Base-by-base conservation (phyloP, 2,888 invertebrate species). In the Aporophyla nigra region DNA sequence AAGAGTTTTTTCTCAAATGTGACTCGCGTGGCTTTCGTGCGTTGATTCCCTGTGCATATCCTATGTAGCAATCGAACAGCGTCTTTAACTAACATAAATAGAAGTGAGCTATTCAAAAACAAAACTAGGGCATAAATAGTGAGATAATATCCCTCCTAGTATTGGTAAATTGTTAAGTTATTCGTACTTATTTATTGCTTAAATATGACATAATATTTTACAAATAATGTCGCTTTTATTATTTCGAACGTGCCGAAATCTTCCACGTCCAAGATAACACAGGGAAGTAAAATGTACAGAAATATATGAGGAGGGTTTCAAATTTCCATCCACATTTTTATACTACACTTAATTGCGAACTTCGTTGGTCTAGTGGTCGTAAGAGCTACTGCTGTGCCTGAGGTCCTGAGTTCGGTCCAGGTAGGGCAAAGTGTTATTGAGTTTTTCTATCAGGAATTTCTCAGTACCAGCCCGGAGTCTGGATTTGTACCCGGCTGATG, bases 111-210 rank as follows among this genome's bases (percentile, higher is more conserved):
- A 54, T 46, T 63, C 16, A 21, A 16, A 33, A 14, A 5, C 5
- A 61, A 76, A 53, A 33, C 33, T 65, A 58, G 19, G 40, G 14
- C 9, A 75, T 14, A n/a, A 46, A n/a, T 58, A 67, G 49, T 46
- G 56, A 56, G n/a, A 56, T 16, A 56, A 56, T 46, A 46, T 51
- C 61, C 46, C 46, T 67, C 66, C 61, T 67, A 46, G 46, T 65
- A 53, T 65, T n/a, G 76, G 14, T 78, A 61, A 72, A 63, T 72
- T 0, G 6, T 33, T 78, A 62, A 74, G 43, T 56, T 56, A 62
- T 46, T 24, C 21, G 56, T 82, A 82, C 62, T 78, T 78, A 82
- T 78, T 75, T 67, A 81, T 66, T 40, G n/a, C 14, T 54, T 54
- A 27, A 19, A n/a, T 49, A 40, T 53, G 24, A 54, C 49, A 24